phyloP scores from a whole-genome alignment of 1,140 invertebrate genomes.

The Tetramorium alpestre region DNA sequence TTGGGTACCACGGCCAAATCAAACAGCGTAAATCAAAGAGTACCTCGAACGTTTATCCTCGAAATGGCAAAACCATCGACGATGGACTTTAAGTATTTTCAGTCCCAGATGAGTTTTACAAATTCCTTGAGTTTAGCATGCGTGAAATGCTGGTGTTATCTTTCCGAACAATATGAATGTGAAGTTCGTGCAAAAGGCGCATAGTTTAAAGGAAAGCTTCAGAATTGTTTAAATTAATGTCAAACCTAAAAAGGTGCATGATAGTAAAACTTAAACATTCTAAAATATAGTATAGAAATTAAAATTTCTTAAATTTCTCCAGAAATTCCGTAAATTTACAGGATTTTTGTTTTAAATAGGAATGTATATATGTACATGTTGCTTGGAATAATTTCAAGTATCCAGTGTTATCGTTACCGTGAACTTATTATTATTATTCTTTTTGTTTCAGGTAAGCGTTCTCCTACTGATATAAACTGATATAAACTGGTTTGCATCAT shows the following conservation, averaged over 20 bases:
- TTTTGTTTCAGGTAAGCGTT: constrained; percentile 69
- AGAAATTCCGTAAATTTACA: not conserved
- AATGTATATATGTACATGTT: not conserved
- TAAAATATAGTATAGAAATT: not conserved
- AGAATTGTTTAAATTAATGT: not conserved
- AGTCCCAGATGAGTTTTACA: not conserved
- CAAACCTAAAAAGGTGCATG: not conserved
- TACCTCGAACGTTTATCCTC: not conserved
- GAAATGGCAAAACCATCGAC: constrained; percentile 13
- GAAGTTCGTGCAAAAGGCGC: not conserved
- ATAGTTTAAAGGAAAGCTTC: not conserved
- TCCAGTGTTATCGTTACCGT: not conserved
- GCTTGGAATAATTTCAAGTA: not conserved
- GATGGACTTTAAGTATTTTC: not conserved
- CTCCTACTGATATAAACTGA: not conserved
- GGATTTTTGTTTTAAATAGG: not conserved
- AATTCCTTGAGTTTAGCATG: not conserved
- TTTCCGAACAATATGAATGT: not conserved
- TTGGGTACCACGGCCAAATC: constrained; percentile 42
- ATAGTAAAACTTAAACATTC: not conserved
- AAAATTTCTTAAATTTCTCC: not conserved
- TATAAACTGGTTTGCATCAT: constrained; percentile 13
- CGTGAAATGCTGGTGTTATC: constrained; percentile 7
- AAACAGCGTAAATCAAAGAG: constrained; percentile 50
- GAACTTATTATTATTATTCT: constrained; percentile 16